phyloP scores from a whole-genome alignment of 2,888 invertebrate genomes.

The Agapostemon virescens region DNA sequence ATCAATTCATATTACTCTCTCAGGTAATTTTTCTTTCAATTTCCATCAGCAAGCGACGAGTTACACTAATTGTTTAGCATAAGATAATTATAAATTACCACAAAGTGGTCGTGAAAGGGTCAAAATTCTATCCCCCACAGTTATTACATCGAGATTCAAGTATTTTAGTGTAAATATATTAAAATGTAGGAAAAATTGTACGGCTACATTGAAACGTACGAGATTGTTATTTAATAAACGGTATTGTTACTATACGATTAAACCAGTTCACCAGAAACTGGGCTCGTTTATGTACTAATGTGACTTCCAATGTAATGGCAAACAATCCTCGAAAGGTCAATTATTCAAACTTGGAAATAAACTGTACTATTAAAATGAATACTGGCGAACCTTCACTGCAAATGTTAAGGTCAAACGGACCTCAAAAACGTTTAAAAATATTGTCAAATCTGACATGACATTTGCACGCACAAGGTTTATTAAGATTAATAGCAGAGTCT shows the following conservation, averaged over 20 bases:
- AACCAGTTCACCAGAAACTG: conserved; percentile 2
- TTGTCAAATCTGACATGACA: background rate
- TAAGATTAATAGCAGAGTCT: too few relatives aligned
- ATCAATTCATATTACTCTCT: background rate
- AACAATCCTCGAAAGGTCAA: conserved; percentile 15
- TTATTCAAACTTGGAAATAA: conserved; percentile 36
- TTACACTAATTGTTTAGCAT: background rate
- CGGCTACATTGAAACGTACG: background rate
- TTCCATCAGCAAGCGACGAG: background rate
- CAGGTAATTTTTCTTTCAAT: too few relatives aligned
- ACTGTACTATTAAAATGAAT: background rate
- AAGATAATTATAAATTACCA: background rate
- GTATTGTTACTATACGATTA: conserved; percentile 32
- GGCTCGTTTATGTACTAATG: background rate
- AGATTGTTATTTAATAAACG: conserved; percentile 16
- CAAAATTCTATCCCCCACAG: background rate
- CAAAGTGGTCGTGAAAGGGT: background rate
- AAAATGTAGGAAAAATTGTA: background rate
- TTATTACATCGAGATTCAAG: conserved; percentile 5
- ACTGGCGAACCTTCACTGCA: background rate
- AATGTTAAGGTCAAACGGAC: background rate
- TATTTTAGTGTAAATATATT: conserved; percentile 43
- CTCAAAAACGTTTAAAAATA: background rate
- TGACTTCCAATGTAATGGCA: conserved; percentile 28
- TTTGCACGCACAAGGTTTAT: background rate